Percentiles rank a stretch among this genome's conserved stretches.
phyloP scores from a whole-genome alignment of 2,888 invertebrate species.

The Nomada hirtipes region DNA sequence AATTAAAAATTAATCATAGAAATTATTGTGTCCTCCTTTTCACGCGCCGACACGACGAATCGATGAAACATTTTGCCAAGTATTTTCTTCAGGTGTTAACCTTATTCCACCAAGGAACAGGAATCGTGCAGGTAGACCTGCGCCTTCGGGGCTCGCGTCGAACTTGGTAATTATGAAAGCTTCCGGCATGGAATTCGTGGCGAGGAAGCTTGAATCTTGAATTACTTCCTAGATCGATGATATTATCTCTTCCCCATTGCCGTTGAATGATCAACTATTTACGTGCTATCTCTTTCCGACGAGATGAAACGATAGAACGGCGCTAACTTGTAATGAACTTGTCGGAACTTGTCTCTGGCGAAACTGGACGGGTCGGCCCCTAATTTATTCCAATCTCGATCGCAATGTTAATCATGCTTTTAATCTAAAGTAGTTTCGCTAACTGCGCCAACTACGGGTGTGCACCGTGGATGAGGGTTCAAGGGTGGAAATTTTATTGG shows the following conservation, averaged over 20 bases:
- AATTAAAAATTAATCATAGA: no score
- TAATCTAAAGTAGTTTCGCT: slow-evolving; percentile 2
- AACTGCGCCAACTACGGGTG: neutral
- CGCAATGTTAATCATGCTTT: neutral
- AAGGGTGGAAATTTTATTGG: neutral
- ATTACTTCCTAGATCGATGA: slow-evolving; percentile 48
- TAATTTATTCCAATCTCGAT: slow-evolving; percentile 20
- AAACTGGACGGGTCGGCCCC: neutral
- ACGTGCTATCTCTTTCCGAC: slow-evolving; percentile 4
- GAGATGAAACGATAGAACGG: slow-evolving; percentile 8
- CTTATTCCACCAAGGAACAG: slow-evolving; percentile 29
- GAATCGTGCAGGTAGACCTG: slow-evolving; percentile 3
- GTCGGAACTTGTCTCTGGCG: neutral
- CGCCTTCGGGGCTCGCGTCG: slow-evolving; percentile 39
- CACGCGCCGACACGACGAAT: neutral
- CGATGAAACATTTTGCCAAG: neutral
- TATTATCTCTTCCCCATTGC: slow-evolving; percentile 36
- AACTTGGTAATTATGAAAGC: slow-evolving; percentile 79
- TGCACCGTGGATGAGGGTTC: neutral
- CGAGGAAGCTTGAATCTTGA: slow-evolving; percentile 49
- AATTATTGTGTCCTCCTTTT: no score
- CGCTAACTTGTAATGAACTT: slow-evolving; percentile 21
- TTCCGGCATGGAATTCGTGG: slow-evolving; percentile 58
- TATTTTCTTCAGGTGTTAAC: slow-evolving; percentile 6
- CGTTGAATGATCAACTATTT: slow-evolving; percentile 40